Conservation (phyloP, 2,113 vertebrate genomes). For the Paedocypris sp. region DNA sequence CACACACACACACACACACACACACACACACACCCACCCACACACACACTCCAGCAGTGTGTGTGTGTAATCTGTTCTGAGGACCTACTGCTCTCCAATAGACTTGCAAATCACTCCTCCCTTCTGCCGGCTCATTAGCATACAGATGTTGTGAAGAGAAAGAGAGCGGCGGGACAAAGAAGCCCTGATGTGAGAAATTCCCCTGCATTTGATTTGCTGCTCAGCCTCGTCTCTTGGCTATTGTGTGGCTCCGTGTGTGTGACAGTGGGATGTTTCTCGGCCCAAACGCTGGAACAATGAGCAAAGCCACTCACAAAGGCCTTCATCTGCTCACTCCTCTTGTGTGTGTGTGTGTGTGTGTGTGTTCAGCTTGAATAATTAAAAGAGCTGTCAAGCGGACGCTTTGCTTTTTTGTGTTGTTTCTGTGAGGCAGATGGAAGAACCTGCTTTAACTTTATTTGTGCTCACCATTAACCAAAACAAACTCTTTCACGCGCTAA, state of each 20-base stretch:
- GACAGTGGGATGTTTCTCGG: slow-evolving; percentile 36
- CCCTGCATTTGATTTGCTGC: slow-evolving; percentile 48
- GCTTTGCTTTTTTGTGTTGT: slow-evolving; percentile 13
- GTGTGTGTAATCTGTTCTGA: slow-evolving; percentile 25
- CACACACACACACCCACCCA: too few species aligned
- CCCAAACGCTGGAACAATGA: slow-evolving; percentile 33
- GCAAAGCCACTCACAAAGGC: slow-evolving; percentile 30
- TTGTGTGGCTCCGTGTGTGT: slow-evolving; percentile 30
- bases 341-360: slow-evolving; percentile 21
- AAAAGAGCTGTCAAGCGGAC: slow-evolving; percentile 14
- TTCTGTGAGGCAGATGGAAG: slow-evolving; percentile 7
- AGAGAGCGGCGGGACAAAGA: slow-evolving; percentile 52
- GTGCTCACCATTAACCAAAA: too few species aligned
- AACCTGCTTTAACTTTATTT: neutral
- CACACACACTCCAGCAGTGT: neutral
- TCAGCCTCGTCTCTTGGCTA: slow-evolving; percentile 14
- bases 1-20: too few species aligned
- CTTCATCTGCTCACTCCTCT: slow-evolving; percentile 54
- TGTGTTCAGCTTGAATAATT: slow-evolving; percentile 20
- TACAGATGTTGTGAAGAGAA: slow-evolving; percentile 67
- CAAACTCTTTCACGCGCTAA: too few species aligned
- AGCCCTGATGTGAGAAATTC: slow-evolving; percentile 42
- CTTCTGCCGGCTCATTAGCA: slow-evolving; percentile 56
- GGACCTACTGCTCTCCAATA: slow-evolving; percentile 32
- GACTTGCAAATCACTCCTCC: slow-evolving; percentile 42